Evolutionary conservation across 2,888 invertebrate species (phyloP), one percentile per base, ranked within the genome.

Genomic region (Brenthis daphne): DNA sequence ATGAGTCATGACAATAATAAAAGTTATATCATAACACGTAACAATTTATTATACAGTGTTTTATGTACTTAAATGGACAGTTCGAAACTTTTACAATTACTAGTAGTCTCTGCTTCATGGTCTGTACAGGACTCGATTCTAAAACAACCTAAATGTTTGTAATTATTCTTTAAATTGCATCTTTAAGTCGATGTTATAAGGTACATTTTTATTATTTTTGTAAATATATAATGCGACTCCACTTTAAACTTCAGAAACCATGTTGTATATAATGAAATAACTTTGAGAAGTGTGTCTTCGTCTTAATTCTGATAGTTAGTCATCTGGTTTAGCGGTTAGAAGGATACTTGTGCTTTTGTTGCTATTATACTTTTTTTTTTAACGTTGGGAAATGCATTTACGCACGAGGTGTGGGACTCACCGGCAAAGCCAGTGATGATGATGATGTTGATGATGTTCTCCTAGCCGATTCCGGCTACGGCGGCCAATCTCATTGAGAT

Each of bases 241-340:
- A 51, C 12, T 37, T 50, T 24, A 60, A 50, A 66, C 20, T 67
- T 55, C 43, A 60, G 56, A 33, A 65, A 72, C 50, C 68, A 67
- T 69, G 63, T 63, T 73, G 57, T 76, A 75, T 77, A 76, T 82
- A 77, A 82, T 82, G 77, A 80, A 82, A 82, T 79, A 82, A 82
- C 77, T 82, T 82, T 61, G 61, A 64, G 73, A 67, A 72, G 64
- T 63, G 72, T 68, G 73, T 70, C 67, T 64, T 71, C 65, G 56
- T 70, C 71, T 74, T 73, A 74, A 74, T 75, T 76, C 71, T 68
- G 74, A 65, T 57, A 74, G 73, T 74, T 72, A 20, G 57, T 68
- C 63, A 65, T 60, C 50, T 60, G 50, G 50, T 50, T 60, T 33
- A 58, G 13, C 48, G 58, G 37, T 43, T 43, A 43, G 37, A 11